Percentiles rank a stretch among this genome's conserved stretches.
Evolutionary conservation across 1,140 invertebrate species (phyloP).

Genomic region (Rhopalosiphum padi): DNA sequence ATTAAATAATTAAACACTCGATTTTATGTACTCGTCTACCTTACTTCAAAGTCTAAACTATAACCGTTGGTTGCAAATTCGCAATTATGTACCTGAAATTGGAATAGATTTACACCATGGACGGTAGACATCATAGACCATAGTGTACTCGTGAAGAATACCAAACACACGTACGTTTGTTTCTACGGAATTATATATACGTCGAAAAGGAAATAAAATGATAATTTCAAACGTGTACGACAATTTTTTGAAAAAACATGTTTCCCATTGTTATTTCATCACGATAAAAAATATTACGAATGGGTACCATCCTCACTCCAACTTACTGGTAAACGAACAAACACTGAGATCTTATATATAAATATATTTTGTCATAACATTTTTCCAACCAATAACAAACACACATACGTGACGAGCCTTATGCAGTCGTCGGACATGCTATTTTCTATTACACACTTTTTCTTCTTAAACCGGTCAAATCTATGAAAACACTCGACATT

Average conservation of each 20-base stretch:
- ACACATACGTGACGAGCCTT: slow-evolving; percentile 17
- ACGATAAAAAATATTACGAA: neutral
- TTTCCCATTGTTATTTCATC: slow-evolving; percentile 30
- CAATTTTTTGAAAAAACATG: neutral
- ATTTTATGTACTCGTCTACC: neutral
- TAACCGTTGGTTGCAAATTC: neutral
- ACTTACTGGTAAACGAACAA: slow-evolving; percentile 4
- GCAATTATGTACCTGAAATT: neutral
- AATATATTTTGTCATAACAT: slow-evolving; percentile 24
- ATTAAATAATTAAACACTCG: neutral
- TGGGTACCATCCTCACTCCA: neutral
- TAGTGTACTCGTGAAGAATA: neutral
- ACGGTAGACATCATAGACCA: neutral
- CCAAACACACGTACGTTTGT: neutral
- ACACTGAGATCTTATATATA: neutral
- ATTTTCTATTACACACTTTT: neutral
- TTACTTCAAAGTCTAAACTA: neutral
- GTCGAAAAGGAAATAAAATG: neutral
- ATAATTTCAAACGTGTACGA: neutral
- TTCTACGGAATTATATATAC: neutral
- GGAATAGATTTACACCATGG: neutral
- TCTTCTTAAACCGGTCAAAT: neutral
- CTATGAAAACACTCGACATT: neutral
- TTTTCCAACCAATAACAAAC: neutral
- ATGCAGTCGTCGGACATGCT: neutral